These are phyloP conservation scores for Drosophila atripex DNA, from an alignment of 2,888 invertebrate species.

Conservation along the genomic window DNA sequence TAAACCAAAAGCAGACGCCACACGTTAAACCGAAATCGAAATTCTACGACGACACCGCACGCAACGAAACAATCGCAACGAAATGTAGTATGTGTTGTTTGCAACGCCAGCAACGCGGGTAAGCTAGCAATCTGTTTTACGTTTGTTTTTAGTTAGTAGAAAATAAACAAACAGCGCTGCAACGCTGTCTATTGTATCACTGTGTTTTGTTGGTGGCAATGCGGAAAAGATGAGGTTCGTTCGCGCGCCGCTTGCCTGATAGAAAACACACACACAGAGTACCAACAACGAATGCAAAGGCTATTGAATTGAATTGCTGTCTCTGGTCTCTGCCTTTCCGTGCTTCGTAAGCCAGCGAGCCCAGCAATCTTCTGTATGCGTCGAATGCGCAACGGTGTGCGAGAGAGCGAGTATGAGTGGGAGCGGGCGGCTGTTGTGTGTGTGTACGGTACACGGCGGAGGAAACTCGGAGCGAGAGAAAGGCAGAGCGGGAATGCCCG, in stretches of 20 bases:
- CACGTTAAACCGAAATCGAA: constrained; percentile 35
- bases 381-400: constrained; percentile 67
- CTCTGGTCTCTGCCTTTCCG: constrained; percentile 77
- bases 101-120: constrained; percentile 44
- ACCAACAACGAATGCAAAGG: constrained; percentile 83
- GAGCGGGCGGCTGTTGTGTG: constrained; percentile 39
- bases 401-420: constrained; percentile 37
- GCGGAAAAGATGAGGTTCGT: constrained; percentile 75
- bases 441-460: neutral
- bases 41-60: constrained; percentile 57
- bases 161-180: constrained; percentile 74
- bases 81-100: constrained; percentile 40
- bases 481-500: constrained; percentile 1
- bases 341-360: constrained; percentile 60
- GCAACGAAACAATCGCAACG: constrained; percentile 52
- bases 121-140: constrained; percentile 48
- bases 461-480: neutral
- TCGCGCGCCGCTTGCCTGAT: constrained; percentile 78
- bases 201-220: constrained; percentile 71
- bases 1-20: constrained; percentile 12
- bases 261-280: constrained; percentile 82
- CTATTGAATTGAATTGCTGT: constrained; percentile 83
- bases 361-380: constrained; percentile 71
- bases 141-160: constrained; percentile 69
- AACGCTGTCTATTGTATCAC: constrained; percentile 60